Conservation (phyloP, 2,888 invertebrate species). For the Mycalesis mineus region DNA sequence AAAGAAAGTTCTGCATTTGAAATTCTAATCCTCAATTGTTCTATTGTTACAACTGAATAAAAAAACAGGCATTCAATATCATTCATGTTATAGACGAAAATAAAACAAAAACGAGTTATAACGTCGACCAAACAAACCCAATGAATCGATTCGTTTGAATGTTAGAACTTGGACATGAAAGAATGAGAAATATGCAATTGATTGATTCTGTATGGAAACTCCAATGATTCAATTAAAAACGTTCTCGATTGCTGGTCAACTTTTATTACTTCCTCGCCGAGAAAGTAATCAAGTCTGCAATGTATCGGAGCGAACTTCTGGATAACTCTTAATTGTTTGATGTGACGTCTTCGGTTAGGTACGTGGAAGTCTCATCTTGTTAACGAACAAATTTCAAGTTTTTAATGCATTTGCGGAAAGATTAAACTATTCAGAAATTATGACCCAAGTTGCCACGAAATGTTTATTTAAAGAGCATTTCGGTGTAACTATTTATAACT, state of each 20-base stretch:
- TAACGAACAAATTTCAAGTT: slow-evolving; percentile 43
- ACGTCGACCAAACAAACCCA: slow-evolving; percentile 1
- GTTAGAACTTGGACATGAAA: slow-evolving; percentile 10
- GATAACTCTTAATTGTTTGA: slow-evolving; percentile 67
- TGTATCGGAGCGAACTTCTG: slow-evolving; percentile 57
- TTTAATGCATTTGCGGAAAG: slow-evolving; percentile 30
- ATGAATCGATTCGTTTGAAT: slow-evolving; percentile 3
- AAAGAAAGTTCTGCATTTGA: too few species aligned
- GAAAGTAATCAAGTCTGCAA: slow-evolving; percentile 68
- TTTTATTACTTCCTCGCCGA: slow-evolving; percentile 65
- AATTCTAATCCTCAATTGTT: too few species aligned
- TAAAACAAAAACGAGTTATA: slow-evolving; percentile 3
- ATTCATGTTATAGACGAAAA: not conserved
- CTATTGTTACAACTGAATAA: not conserved
- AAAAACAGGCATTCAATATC: not conserved
- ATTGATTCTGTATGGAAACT: slow-evolving; percentile 39
- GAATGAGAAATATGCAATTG: slow-evolving; percentile 27
- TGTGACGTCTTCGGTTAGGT: slow-evolving; percentile 46
- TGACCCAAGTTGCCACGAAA: slow-evolving; percentile 22
- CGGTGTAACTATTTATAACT: not conserved
- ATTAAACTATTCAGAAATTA: slow-evolving; percentile 29
- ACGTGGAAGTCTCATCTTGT: slow-evolving; percentile 36
- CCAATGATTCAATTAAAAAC: slow-evolving; percentile 62
- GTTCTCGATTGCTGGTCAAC: slow-evolving; percentile 58
- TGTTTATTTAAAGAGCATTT: not conserved